These are phyloP conservation scores for Murina feae DNA, from an alignment of 2,113 vertebrate species.

Conservation along the genomic window DNA sequence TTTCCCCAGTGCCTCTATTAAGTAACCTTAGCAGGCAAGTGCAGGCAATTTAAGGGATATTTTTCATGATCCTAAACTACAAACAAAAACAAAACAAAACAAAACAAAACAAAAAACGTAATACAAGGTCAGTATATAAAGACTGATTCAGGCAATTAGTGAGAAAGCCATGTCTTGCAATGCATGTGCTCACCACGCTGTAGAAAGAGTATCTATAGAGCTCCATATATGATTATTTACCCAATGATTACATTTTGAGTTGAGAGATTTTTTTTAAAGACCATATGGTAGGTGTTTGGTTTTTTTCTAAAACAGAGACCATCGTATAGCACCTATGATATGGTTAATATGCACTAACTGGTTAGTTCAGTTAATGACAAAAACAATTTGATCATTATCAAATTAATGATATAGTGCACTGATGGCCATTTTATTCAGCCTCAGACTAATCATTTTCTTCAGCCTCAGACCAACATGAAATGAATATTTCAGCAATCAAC, in stretches of 20 bases:
- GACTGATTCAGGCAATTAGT: background rate
- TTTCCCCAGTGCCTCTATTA: background rate
- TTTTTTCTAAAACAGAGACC: background rate
- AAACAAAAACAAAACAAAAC: background rate
- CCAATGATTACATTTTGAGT: slow-evolving; percentile 5
- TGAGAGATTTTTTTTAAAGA: slow-evolving; percentile 20
- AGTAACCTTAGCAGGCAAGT: slow-evolving; percentile 36
- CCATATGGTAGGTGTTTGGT: background rate
- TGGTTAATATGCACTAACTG: background rate
- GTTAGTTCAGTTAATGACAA: background rate
- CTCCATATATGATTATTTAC: background rate
- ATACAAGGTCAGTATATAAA: background rate
- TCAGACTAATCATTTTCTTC: background rate
- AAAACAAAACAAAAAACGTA: background rate
- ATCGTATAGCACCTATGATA: background rate
- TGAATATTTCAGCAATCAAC: background rate
- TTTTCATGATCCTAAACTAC: slow-evolving; percentile 15
- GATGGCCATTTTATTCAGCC: background rate
- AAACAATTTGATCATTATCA: background rate
- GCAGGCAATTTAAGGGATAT: background rate
- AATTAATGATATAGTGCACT: background rate
- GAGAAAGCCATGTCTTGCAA: background rate
- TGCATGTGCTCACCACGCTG: background rate
- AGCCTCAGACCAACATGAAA: background rate
- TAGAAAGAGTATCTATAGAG: background rate